Base-by-base conservation (phyloP, 2,113 vertebrate species). In the Fukomys damarensis region DNA sequence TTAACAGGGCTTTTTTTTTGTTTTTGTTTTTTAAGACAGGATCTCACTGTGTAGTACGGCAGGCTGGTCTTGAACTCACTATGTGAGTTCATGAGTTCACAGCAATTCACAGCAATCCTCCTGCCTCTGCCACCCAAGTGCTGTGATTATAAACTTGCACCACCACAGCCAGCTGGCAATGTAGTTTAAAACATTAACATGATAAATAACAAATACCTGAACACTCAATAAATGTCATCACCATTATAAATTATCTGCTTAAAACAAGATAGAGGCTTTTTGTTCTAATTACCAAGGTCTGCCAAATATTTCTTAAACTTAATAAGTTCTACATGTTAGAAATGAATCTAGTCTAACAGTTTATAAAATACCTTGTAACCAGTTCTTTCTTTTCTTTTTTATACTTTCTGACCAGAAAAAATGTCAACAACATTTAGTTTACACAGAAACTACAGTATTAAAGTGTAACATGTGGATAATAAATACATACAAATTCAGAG, bases 101-200 rank as follows among this genome's bases (percentile, higher is more conserved):
- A n/a, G n/a, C n/a, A n/a, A n/a, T n/a, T 77, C 43, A 77, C 66
- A 72, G 35, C 28, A 30, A 49, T 17, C 59, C 59, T 61, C 28
- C 26, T 77, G 26, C 3, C 26, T 49, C 43, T 77, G 74, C 43
- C 43, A 32, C 43, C 6, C 28, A 17, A 32, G 74, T 49, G 74
- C 74, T 30, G 13, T 2, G 13, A 49, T 77, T 32, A 77, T 13
- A 77, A 26, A 5, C 13, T 4, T 49, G 26, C 7, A 7, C 28
- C 74, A 74, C 41, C 68, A 72, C 19, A 38, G 20, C 8, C 43
- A n/a, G 12, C 5, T 30, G 26, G 35, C 59, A 96, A 79, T 87
- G 56, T 84, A 89, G 70, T 95, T 95, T 90, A 81, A 97, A 94
- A 90, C 22, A 96, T 4, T 76, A 86, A 92, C 56, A 85, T 28